Percentiles rank a stretch among this genome's conserved stretches.
Conservation (phyloP, 1,140 invertebrate genomes). For the Frieseomelitta varia region DNA sequence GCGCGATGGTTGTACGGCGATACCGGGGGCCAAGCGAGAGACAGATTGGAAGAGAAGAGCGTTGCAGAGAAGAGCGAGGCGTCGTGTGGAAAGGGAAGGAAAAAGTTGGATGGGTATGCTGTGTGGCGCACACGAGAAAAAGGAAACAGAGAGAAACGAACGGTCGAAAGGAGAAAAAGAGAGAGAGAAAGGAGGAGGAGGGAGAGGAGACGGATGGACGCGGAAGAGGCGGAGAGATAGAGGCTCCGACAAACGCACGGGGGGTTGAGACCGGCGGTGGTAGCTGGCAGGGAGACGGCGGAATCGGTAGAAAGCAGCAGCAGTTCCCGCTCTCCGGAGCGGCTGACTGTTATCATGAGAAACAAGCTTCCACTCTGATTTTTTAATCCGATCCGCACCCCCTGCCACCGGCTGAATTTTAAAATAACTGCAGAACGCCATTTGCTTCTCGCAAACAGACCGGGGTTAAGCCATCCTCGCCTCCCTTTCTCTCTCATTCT, state of each 20-base stretch:
- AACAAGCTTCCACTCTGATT: constrained; percentile 83
- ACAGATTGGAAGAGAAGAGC: constrained; percentile 62
- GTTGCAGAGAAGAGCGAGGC: constrained; percentile 14
- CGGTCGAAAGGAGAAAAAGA: constrained; percentile 32
- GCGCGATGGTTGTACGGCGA: constrained; percentile 45
- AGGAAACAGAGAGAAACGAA: constrained; percentile 44
- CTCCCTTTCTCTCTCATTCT: neutral
- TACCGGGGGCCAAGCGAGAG: constrained; percentile 56
- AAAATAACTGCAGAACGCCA: constrained; percentile 83
- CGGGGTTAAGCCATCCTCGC: constrained; percentile 73
- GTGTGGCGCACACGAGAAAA: constrained; percentile 6
- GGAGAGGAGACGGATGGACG: constrained; percentile 18
- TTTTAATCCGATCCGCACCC: constrained; percentile 81
- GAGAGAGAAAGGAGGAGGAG: constrained; percentile 21
- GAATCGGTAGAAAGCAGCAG: constrained; percentile 78
- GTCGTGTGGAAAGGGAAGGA: constrained; percentile 29
- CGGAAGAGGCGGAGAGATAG: constrained; percentile 61
- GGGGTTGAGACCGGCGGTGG: constrained; percentile 22
- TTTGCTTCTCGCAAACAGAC: constrained; percentile 81
- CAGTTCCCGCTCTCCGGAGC: constrained; percentile 78
- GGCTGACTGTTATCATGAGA: constrained; percentile 82
- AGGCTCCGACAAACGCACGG: constrained; percentile 25
- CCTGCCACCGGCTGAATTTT: constrained; percentile 79
- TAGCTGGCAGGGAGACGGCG: constrained; percentile 51
- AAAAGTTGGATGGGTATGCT: constrained; percentile 52